These are phyloP conservation scores for Flexamia atlantica DNA, from an alignment of 2,888 invertebrate species.

Conservation along the genomic window DNA sequence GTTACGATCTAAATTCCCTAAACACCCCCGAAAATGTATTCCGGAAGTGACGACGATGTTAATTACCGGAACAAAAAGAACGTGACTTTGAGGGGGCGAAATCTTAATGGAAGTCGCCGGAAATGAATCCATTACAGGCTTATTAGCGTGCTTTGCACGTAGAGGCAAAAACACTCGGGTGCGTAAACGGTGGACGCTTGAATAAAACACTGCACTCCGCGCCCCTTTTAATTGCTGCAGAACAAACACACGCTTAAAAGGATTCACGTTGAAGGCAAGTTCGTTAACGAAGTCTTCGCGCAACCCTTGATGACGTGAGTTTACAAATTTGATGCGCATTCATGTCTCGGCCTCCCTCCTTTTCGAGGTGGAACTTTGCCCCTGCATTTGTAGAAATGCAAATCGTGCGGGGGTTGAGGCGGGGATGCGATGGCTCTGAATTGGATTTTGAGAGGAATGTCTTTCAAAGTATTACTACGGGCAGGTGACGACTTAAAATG, in stretches of 20 bases:
- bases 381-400: conserved; percentile 9
- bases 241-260: conserved; percentile 16
- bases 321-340: neutral
- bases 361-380: neutral
- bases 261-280: neutral
- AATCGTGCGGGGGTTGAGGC: neutral
- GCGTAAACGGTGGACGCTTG: conserved; percentile 26
- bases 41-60: conserved; percentile 17
- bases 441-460: neutral
- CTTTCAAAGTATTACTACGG: neutral
- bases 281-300: neutral
- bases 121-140: conserved; percentile 29
- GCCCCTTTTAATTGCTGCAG: conserved; percentile 26
- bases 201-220: conserved; percentile 33
- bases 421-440: neutral
- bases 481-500: no score
- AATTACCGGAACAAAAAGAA: neutral
- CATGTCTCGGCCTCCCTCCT: neutral
- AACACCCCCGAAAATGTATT: neutral
- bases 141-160: conserved; percentile 12
- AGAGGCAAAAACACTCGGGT: neutral
- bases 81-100: neutral
- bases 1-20: neutral
- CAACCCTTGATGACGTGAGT: neutral
- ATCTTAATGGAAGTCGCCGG: conserved; percentile 22